These are phyloP conservation scores for Xenopus petersii DNA, from an alignment of 2,797 vertebrate species.

Conservation along the genomic window DNA sequence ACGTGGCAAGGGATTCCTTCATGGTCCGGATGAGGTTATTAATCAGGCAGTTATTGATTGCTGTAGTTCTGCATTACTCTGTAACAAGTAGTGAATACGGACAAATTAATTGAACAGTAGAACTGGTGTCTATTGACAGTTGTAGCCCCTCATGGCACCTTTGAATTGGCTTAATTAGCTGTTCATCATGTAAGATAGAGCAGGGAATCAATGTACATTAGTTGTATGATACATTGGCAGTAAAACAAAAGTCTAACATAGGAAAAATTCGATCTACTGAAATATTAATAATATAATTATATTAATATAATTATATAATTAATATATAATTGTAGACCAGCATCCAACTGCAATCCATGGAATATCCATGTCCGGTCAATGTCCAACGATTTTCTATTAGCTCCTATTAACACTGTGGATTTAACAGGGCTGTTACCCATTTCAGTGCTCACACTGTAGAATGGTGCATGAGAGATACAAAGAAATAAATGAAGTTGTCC, in stretches of 20 bases:
- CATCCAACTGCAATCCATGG: background rate
- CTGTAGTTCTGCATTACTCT: conserved; percentile 32
- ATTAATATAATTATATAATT: too few relatives aligned
- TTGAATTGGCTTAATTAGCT: conserved; percentile 41
- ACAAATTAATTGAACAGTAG: conserved; percentile 42
- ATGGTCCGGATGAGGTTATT: conserved; percentile 27
- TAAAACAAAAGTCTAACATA: conserved; percentile 15
- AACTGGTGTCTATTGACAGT: conserved; percentile 37
- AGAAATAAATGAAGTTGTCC: too few relatives aligned
- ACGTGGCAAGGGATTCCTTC: conserved; percentile 16
- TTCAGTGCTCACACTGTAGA: background rate
- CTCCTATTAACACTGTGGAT: background rate
- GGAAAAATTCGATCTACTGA: conserved; percentile 4
- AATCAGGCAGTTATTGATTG: conserved; percentile 43
- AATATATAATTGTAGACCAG: conserved; percentile 31
- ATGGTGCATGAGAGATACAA: too few relatives aligned
- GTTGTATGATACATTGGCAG: conserved; percentile 37
- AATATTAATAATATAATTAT: background rate
- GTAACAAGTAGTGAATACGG: conserved; percentile 28
- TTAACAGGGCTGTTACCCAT: background rate
- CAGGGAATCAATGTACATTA: conserved; percentile 41
- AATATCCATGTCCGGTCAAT: background rate
- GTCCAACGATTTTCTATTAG: background rate
- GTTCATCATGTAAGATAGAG: conserved; percentile 42
- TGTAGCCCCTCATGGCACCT: conserved; percentile 14